Evolutionary conservation across 30 jellyfish, hydroid and myxozoan species (phyloP).

Genomic region (Sanderia malayensis): DNA sequence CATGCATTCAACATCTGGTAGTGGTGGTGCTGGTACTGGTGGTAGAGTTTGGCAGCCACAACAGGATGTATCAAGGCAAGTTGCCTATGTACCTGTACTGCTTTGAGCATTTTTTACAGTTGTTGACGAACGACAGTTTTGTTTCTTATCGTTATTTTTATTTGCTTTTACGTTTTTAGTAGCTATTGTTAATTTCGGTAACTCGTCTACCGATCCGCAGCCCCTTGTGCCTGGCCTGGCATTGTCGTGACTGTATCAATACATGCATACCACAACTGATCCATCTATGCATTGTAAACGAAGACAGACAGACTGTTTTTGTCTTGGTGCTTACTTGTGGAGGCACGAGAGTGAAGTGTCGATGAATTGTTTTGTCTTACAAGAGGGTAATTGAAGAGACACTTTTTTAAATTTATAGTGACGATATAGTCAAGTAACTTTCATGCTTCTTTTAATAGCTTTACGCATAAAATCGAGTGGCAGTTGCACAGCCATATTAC

Average conservation of each 20-base stretch:
- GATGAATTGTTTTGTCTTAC: not conserved
- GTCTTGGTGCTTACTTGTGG: conserved; percentile 48
- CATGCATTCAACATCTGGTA: conserved; percentile 71
- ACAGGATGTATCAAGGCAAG: conserved; percentile 86
- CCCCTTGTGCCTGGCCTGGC: no score
- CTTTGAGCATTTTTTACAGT: conserved; percentile 19
- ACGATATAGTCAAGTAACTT: no score
- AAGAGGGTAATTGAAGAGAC: not conserved
- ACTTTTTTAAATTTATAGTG: not conserved
- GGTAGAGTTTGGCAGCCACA: conserved; percentile 91
- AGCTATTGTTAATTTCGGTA: conserved; percentile 13
- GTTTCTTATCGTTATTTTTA: no score
- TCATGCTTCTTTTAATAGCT: no score
- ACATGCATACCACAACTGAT: no score
- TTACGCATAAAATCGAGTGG: no score
- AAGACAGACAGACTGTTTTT: conserved; percentile 46
- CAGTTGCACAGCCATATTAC: no score
- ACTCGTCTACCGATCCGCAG: not conserved
- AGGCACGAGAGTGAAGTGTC: conserved; percentile 26
- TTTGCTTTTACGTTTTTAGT: not conserved
- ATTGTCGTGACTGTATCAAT: no score
- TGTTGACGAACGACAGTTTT: no score
- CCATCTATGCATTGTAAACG: conserved; percentile 24
- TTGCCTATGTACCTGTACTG: conserved; percentile 80
- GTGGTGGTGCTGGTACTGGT: conserved; percentile 58